Conservation (phyloP, 2,888 invertebrate species). For the Nowickia ferox region DNA sequence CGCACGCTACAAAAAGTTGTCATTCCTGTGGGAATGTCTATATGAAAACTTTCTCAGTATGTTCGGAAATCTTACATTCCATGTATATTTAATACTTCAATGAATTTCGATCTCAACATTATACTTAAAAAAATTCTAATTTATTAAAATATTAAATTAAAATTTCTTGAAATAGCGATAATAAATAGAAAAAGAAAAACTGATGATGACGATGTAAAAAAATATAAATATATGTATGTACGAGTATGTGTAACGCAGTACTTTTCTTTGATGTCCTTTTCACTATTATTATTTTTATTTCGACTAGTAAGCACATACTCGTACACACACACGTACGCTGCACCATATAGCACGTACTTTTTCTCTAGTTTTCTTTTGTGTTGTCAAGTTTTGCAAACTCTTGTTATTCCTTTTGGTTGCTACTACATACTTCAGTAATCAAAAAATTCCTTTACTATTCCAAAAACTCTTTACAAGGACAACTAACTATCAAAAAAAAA, state of each 20-base stretch:
- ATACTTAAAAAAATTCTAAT: background rate
- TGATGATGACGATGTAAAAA: constrained; percentile 50
- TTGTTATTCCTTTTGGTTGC: constrained; percentile 45
- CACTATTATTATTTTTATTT: constrained; percentile 62
- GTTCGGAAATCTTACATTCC: too few relatives aligned
- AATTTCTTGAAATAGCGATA: constrained; percentile 25
- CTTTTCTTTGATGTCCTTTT: constrained; percentile 67
- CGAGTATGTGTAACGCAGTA: constrained; percentile 31
- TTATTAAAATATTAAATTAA: constrained; percentile 26
- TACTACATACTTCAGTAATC: constrained; percentile 65
- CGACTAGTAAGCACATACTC: constrained; percentile 42
- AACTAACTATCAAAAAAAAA: constrained; percentile 46
- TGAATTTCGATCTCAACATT: background rate
- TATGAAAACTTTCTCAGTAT: too few relatives aligned
- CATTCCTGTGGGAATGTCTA: too few relatives aligned
- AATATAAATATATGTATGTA: constrained; percentile 47
- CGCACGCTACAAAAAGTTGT: too few relatives aligned
- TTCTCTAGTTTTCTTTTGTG: constrained; percentile 4
- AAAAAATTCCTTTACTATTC: constrained; percentile 71
- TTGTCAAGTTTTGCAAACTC: constrained; percentile 6
- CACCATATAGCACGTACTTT: constrained; percentile 50
- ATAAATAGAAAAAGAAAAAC: constrained; percentile 7
- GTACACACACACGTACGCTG: constrained; percentile 29
- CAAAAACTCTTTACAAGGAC: constrained; percentile 63
- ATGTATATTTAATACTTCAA: too few relatives aligned